phyloP scores from a whole-genome alignment of 2,797 vertebrate species.

The Telmatherina bonti region DNA sequence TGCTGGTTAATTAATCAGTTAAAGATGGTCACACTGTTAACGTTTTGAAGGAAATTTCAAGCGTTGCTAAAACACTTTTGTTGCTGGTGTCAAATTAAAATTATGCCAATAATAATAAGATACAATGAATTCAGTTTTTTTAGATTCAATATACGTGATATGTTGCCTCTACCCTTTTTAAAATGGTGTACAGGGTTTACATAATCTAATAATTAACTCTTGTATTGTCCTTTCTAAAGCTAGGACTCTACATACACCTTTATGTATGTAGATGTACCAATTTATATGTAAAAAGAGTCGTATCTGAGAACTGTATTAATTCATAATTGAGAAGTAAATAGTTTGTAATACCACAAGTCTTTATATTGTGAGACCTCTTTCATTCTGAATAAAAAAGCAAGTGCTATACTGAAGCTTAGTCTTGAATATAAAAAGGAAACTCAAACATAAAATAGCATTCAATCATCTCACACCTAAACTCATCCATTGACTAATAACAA shows the following conservation, averaged over 20 bases:
- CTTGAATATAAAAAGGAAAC: neutral
- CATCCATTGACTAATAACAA: slow-evolving; percentile 10
- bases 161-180: no score
- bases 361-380: slow-evolving; percentile 3
- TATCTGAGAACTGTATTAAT: neutral
- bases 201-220: no score
- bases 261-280: no score
- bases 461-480: slow-evolving; percentile 7
- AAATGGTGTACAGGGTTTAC: no score
- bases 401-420: neutral
- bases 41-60: no score
- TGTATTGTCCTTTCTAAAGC: no score
- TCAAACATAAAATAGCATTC: neutral
- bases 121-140: no score
- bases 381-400: neutral
- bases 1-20: neutral
- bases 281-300: neutral
- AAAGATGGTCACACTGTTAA: neutral
- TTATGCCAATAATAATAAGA: no score
- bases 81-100: no score
- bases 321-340: neutral
- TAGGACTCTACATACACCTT: neutral
- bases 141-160: no score
- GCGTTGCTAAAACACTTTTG: no score
- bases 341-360: neutral